phyloP scores from a whole-genome alignment of 2,888 invertebrate genomes.

The Meiosimyza decipiens region DNA sequence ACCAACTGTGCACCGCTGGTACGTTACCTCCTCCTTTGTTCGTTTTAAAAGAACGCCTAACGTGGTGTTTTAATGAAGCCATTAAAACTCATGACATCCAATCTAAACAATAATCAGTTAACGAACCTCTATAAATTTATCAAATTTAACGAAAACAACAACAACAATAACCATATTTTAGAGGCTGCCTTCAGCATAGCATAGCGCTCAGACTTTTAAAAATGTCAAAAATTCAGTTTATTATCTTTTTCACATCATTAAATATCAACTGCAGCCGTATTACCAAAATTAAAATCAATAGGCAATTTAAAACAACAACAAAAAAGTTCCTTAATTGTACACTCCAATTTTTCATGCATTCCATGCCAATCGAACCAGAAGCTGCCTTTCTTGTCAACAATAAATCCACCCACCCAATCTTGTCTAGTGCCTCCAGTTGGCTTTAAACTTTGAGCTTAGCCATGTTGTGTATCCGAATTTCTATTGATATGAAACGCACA shows the following conservation, averaged over 20 bases:
- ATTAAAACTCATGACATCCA: slow-evolving; percentile 43
- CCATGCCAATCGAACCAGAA: slow-evolving; percentile 44
- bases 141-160: slow-evolving; percentile 33
- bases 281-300: too few relatives aligned
- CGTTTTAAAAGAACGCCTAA: slow-evolving; percentile 29
- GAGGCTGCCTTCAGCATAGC: slow-evolving; percentile 22
- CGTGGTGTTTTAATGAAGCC: slow-evolving; percentile 45
- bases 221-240: slow-evolving; percentile 48
- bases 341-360: not conserved
- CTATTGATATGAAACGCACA: slow-evolving; percentile 9
- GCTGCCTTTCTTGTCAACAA: slow-evolving; percentile 48
- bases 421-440: not conserved
- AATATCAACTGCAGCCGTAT: slow-evolving; percentile 34
- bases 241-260: slow-evolving; percentile 45
- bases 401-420: slow-evolving; percentile 49
- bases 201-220: slow-evolving; percentile 41
- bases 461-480: slow-evolving; percentile 32
- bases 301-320: not conserved
- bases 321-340: not conserved
- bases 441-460: slow-evolving; percentile 7
- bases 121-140: slow-evolving; percentile 39
- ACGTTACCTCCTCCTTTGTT: not conserved
- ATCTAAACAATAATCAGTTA: slow-evolving; percentile 44
- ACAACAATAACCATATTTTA: slow-evolving; percentile 19
- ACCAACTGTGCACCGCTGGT: too few relatives aligned